Evolutionary conservation across 2,888 invertebrate species (phyloP).

Genomic region (Polydrusus tereticollis): DNA sequence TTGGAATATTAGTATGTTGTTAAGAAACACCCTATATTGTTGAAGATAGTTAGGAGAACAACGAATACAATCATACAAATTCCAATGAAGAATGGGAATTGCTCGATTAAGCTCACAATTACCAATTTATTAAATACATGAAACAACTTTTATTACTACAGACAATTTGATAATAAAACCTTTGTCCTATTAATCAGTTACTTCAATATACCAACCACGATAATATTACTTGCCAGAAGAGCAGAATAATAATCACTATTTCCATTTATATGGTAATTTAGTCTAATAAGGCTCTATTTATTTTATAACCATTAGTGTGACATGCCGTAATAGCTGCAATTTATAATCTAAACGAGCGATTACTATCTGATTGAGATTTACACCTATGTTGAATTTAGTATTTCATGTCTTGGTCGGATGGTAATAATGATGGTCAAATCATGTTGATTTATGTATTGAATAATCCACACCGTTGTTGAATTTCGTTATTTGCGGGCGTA

Average conservation of each 20-base stretch:
- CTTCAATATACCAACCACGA: neutral
- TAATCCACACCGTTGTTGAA: too few species aligned
- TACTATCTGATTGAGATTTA: constrained; percentile 23
- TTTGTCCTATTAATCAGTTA: neutral
- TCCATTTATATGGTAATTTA: constrained; percentile 40
- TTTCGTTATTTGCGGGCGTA: too few species aligned
- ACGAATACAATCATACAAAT: too few species aligned
- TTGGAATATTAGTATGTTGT: too few species aligned
- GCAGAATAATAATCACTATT: constrained; percentile 28
- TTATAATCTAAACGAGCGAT: constrained; percentile 22
- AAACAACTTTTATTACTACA: too few species aligned
- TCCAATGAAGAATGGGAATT: too few species aligned
- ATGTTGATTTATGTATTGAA: neutral
- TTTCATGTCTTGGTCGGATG: neutral
- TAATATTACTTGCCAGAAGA: constrained; percentile 13
- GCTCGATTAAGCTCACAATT: too few species aligned
- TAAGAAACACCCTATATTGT: too few species aligned
- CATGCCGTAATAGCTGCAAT: constrained; percentile 17
- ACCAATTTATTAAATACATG: too few species aligned
- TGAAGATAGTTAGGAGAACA: too few species aligned
- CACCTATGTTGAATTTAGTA: constrained; percentile 20
- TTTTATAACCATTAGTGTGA: constrained; percentile 33
- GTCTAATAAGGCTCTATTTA: constrained; percentile 34
- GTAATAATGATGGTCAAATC: neutral
- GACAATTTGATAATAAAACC: neutral